Conservation (phyloP, 1,140 invertebrate species). For the Limonius californicus region DNA sequence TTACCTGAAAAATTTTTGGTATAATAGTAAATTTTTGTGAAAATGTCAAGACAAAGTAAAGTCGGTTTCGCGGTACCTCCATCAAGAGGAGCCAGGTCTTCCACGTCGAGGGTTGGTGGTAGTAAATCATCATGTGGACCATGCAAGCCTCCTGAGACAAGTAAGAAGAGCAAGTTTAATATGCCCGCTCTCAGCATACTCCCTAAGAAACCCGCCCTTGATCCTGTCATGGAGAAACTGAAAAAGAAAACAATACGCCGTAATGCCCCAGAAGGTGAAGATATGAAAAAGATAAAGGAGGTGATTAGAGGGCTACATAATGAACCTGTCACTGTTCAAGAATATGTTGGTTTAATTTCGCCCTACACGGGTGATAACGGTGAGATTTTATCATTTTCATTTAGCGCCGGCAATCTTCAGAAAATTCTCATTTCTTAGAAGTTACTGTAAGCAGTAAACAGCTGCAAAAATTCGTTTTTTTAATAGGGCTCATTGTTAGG, state of each 20-base stretch:
- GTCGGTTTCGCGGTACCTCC: neutral
- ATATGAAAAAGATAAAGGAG: constrained; percentile 35
- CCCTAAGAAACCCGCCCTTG: neutral
- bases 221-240: constrained; percentile 8
- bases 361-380: constrained; percentile 43
- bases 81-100: neutral
- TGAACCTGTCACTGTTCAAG: constrained; percentile 34
- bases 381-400: neutral
- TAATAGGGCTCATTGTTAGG: too few species aligned
- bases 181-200: neutral
- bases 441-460: neutral
- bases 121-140: too few species aligned
- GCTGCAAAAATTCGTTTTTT: too few species aligned
- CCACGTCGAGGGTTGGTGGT: neutral
- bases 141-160: too few species aligned
- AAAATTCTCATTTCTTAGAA: neutral
- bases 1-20: too few species aligned
- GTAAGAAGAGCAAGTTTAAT: neutral
- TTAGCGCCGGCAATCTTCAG: neutral
- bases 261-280: constrained; percentile 39
- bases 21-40: too few species aligned
- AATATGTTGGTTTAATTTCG: constrained; percentile 39
- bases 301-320: constrained; percentile 34
- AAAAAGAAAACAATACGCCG: constrained; percentile 36
- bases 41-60: too few species aligned